phyloP scores from a whole-genome alignment of 2,888 invertebrate species.

The Amphipoea lucens region DNA sequence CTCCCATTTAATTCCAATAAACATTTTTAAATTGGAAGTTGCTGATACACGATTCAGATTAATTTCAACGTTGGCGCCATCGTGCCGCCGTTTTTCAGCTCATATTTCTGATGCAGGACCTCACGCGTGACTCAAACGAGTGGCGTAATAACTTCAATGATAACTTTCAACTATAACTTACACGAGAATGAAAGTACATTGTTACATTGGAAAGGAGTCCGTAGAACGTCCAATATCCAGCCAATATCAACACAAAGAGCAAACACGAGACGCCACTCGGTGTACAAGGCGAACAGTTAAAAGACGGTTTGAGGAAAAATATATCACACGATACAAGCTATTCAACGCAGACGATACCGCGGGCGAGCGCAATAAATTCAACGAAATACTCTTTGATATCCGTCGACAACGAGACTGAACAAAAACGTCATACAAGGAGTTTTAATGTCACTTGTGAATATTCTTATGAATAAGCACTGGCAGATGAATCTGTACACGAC shows the following conservation, averaged over 20 bases:
- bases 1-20: constrained; percentile 73
- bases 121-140: constrained; percentile 72
- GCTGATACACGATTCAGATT: constrained; percentile 80
- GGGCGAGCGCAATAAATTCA: constrained; percentile 81
- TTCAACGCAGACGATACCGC: constrained; percentile 75
- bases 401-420: constrained; percentile 82
- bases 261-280: constrained; percentile 65
- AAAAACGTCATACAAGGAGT: constrained; percentile 84
- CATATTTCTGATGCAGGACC: constrained; percentile 84
- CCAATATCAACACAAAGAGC: constrained; percentile 71
- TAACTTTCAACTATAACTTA: constrained; percentile 61
- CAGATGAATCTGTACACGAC: constrained; percentile 89
- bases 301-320: constrained; percentile 75
- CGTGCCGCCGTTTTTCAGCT: constrained; percentile 80
- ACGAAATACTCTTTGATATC: constrained; percentile 82
- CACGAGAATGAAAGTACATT: constrained; percentile 54
- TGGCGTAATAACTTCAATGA: constrained; percentile 65
- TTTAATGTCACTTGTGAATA: constrained; percentile 86
- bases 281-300: constrained; percentile 66
- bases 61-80: constrained; percentile 81
- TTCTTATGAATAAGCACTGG: constrained; percentile 83
- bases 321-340: constrained; percentile 75
- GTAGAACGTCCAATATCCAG: constrained; percentile 67
- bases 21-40: constrained; percentile 77
- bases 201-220: constrained; percentile 62